phyloP scores from a whole-genome alignment of 2,888 invertebrate species.

The Drosophila mayaguana region DNA sequence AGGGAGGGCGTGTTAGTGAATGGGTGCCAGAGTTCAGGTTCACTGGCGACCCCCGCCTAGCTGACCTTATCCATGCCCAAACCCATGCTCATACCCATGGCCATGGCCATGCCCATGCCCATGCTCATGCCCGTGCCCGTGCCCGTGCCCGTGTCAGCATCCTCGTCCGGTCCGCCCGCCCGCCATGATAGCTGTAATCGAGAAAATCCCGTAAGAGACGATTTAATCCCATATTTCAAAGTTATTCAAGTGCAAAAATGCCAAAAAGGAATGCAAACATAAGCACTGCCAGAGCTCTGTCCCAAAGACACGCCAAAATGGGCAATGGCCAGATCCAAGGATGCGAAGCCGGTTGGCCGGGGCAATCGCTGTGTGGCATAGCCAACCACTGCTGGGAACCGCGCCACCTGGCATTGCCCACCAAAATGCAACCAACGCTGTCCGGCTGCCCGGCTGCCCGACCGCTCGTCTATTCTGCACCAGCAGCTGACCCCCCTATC shows the following conservation, averaged over 20 bases:
- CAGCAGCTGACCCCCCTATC: not conserved
- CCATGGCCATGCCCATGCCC: conserved; percentile 12
- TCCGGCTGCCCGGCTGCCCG: not conserved
- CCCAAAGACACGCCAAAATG: conserved; percentile 47
- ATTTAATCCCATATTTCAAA: conserved; percentile 84
- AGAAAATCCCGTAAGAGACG: conserved; percentile 83
- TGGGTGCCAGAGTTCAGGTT: conserved; percentile 55
- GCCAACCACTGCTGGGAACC: conserved; percentile 57
- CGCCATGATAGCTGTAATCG: conserved; percentile 81
- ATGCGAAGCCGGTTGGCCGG: conserved; percentile 16
- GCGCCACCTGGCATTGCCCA: conserved; percentile 62
- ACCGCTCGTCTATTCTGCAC: not conserved
- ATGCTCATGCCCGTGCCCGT: conserved; percentile 18
- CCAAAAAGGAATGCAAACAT: conserved; percentile 81
- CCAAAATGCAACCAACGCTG: conserved; percentile 44
- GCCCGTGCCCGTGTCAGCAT: conserved; percentile 16
- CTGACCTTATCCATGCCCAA: conserved; percentile 44
- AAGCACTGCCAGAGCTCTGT: conserved; percentile 69
- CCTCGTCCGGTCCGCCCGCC: conserved; percentile 2
- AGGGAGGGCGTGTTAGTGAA: conserved; percentile 9
- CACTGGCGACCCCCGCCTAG: conserved; percentile 55
- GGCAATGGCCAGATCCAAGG: conserved; percentile 23
- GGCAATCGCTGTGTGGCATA: not conserved
- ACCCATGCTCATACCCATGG: conserved; percentile 10
- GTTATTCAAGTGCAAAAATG: conserved; percentile 84